Evolutionary conservation across 2,797 vertebrate species (phyloP), one percentile per base, ranked within the genome.

Genomic region (Pygocentrus nattereri): DNA sequence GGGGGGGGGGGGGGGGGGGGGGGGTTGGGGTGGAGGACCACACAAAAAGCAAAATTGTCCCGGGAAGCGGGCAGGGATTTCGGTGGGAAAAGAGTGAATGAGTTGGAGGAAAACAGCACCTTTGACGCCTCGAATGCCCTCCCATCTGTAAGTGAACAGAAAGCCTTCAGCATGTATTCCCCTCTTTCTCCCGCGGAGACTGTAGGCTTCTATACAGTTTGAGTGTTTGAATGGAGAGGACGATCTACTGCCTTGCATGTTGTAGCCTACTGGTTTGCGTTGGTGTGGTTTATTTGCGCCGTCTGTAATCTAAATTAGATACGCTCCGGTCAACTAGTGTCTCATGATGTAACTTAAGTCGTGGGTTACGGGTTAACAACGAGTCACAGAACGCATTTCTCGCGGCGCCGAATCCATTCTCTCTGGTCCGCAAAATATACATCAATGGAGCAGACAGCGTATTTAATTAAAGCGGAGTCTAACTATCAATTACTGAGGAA

Each of bases 11-110:
- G 93, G 93, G 93, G 93, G 44, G 47, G 58, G n/a, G 59, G 52
- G 11, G 10, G 4, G 54, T n/a, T 25, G 5, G n/a, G 21, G 5
- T 21, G 92, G 19, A 82, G 93, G 95, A 96, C 96, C 96, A 96
- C 96, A 96, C 96, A 97, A 94, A 95, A 85, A 73, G 82, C 92
- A 91, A 89, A 91, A 79, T 90, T 93, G 92, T 93, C 89, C 93
- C 94, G 93, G 93, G 92, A 95, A 94, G 92, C 91, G 87, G 87
- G 86, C 92, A 79, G 90, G 89, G 93, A 88, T 83, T 94, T 94
- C 95, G 93, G 94, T 86, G 95, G 95, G 95, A 93, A 87, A 88
- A 90, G 90, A 93, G 92, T 93, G 62, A 58, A 56, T 27, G 34
- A 49, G 49, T 34, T 70, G 73, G 54, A 54, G 65, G 25, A 78